Evolutionary conservation across 2,113 vertebrate species (phyloP), one percentile per base, ranked within the genome.

Genomic region (Eurystomus gularis): DNA sequence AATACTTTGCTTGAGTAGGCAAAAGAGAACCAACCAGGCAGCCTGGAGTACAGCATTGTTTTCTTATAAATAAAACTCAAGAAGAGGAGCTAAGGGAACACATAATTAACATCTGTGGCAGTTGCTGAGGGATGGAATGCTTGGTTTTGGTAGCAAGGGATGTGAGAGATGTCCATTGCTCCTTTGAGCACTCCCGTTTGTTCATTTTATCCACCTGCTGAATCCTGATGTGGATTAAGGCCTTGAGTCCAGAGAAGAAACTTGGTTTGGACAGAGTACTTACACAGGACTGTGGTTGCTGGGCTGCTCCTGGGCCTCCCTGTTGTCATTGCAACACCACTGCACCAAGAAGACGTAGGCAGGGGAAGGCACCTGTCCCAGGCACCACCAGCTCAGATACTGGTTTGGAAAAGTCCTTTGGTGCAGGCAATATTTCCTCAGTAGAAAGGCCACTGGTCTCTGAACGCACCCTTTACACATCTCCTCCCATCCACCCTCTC

Each of bases 41-140:
- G 54, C 28, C 51, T 72, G 40, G 39, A 73, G 21, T 33, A 66
- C 28, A 73, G 13, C 19, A 19, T 5, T 88, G 42, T 93, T 95
- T 92, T 78, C 46, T 78, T 78, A 86, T 37, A 92, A 94, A 86
- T 55, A 77, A 73, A 87, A 78, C 14, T 83, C 26, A 58, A 85
- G 49, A 65, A 62, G 28, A 57, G n/a, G 54, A 83, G 42, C 65
- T 44, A 77, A 86, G 10, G 31, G 19, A 80, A 66, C 5, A 20
- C 17, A 26, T 48, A 62, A 70, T 82, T 88, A 93, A 73, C 33
- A 21, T 29, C 54, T 70, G 39, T 11, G 5, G 23, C 68, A 88
- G 66, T 61, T 71, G 58, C 33, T 62, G 21, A 68, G 13, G 60
- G 35, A 66, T 88, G 35, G 78, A 90, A 77, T 3, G 1, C 9